Base-by-base conservation (phyloP, 2,113 vertebrate genomes). In the Dipodomys ordii region DNA sequence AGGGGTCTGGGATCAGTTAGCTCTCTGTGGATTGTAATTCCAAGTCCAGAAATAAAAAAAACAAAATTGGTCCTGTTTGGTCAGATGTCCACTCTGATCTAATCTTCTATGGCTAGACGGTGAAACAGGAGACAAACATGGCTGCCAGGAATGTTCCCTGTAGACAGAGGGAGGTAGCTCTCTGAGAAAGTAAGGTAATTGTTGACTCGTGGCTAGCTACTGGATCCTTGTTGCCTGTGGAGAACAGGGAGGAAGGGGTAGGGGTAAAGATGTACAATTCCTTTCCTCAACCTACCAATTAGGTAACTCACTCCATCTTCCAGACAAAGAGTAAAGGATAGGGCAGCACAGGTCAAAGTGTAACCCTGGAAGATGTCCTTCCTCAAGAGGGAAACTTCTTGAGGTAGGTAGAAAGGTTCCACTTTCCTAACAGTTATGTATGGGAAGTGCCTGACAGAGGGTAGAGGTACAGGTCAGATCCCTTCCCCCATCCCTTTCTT, bases 1-100 rank as follows among this genome's bases (percentile, higher is more conserved):
- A 88, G 68, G 32, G 12, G 11, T 39, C 62, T 87, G 60, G 84
- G 83, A 39, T 71, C 49, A 53, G 46, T 39, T 8, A 44, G 7
- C 19, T 92, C 20, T 92, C 69, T 91, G 87, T 67, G 76, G 28
- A 53, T 85, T 65, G 9, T 57, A 77, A 82, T 53, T 87, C 4
- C 60, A 35, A 74, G 22, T 65, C 30, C 39, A 60, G 80, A 84
- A 73, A 72, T 67, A 4, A 73, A 76, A 67, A 4, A 67, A 20
- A 49, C 7, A 23, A 32, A 28, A 20, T 25, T 71, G 39, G 64
- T 71, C 1, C 9, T 69, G 60, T 28, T 49, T 65, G 15, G 27
- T 30, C 20, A 88, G 76, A 30, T 82, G 6, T 57, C 72, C 32
- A 30, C 27, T 2, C 22, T 44, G 25, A 16, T 23, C 16, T 53